Percentiles rank a stretch among this genome's conserved stretches.
Evolutionary conservation across 2,797 vertebrate species (phyloP).

Genomic region (Austrolebias charrua): DNA sequence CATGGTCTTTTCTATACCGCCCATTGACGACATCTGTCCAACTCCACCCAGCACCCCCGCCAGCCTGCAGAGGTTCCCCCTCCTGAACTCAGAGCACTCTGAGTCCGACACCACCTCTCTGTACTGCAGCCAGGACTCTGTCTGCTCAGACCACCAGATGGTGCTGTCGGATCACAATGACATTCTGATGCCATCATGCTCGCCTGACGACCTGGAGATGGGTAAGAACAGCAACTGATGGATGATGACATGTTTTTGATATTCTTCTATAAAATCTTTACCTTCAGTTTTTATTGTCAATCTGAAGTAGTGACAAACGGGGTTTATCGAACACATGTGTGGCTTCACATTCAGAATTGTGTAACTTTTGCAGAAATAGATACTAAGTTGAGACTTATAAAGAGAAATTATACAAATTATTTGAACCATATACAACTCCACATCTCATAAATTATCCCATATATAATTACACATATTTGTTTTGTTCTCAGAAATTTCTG

Average conservation of each 20-base stretch:
- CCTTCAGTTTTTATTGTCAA: neutral
- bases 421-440: neutral
- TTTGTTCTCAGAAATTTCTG: too few species aligned
- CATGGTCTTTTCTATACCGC: constrained; percentile 90
- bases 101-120: constrained; percentile 35
- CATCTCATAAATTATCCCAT: too few species aligned
- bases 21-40: constrained; percentile 85
- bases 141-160: constrained; percentile 66
- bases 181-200: constrained; percentile 64
- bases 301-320: neutral
- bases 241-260: neutral
- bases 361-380: too few species aligned
- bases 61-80: constrained; percentile 73
- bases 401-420: neutral
- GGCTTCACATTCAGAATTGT: too few species aligned
- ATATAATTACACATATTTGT: neutral
- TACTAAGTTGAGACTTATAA: neutral
- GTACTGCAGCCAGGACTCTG: constrained; percentile 67
- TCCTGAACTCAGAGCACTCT: constrained; percentile 45
- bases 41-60: constrained; percentile 78
- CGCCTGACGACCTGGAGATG: constrained; percentile 71
- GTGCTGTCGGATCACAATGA: constrained; percentile 59
- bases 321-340: neutral
- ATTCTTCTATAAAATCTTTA: neutral
- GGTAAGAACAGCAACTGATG: constrained; percentile 56